Base-by-base conservation (phyloP, 2,113 vertebrate species). In the Rana temporaria region DNA sequence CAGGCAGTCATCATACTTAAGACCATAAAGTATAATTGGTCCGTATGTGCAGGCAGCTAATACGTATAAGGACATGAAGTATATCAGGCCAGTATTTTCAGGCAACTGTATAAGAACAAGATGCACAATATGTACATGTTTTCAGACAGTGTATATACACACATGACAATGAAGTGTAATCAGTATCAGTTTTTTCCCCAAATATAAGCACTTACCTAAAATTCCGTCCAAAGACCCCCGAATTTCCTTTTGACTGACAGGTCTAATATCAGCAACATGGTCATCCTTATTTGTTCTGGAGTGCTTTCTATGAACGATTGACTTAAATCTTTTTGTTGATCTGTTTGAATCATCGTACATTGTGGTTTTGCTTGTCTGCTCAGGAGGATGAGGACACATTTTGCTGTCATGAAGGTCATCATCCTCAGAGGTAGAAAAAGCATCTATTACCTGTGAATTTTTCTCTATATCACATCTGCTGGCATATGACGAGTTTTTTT, bases 381-480 rank as follows among this genome's bases (percentile, higher is more conserved):
- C 89, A 53, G 84, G 55, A 80, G 85, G 87, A 78, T 56, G 79
- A 48, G 48, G 19, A 82, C n/a, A 68, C 20, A 65, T 42, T 32
- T 87, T 91, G 84, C 87, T 86, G 52, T 53, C n/a, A 32, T 87
- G 81, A 53, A 81, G 79, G 57, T 20, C 30, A 68, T 93, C 88
- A 15, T 97, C 96, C 55, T 96, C 96, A 85, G 95, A 96, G 4
- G 95, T 97, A 22, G 93, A 92, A 88, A 93, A 95, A 9, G 88
- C 88, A 65, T 93, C 91, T 70, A 94, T 93, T 81, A 86, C 72
- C 59, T 94, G 92, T n/a, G 91, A 92, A 71, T 83, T 57, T 80
- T 22, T 59, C 59, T 85, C 71, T 30, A 74, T 57, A 65, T 66
- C 55, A 72, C 24, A 24, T 57, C 48, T 59, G 1, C 0, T 0